Percentiles rank a stretch among this genome's conserved stretches.
phyloP scores from a whole-genome alignment of 2,888 invertebrate species.

The Smittia aterrima region DNA sequence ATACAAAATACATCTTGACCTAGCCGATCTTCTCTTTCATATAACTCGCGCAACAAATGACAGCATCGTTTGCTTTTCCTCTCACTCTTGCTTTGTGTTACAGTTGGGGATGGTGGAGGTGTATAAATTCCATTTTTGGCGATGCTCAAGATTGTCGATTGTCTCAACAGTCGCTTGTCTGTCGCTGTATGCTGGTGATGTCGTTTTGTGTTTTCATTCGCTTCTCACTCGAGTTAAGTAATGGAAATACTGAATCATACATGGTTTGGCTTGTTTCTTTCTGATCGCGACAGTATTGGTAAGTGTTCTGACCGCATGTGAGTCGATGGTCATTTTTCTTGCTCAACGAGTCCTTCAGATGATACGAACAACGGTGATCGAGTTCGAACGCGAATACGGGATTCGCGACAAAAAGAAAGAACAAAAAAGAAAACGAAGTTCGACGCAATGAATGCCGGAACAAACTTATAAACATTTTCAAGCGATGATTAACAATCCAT shows the following conservation, averaged over 20 bases:
- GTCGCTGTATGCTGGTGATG: slow-evolving; percentile 1
- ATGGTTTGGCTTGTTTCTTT: background rate
- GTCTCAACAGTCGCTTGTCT: slow-evolving; percentile 33
- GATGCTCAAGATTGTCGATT: slow-evolving; percentile 41
- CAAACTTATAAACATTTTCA: background rate
- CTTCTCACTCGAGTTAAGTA: background rate
- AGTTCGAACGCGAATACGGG: too few species aligned
- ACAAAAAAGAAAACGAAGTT: too few species aligned
- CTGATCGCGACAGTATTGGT: background rate
- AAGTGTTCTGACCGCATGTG: background rate
- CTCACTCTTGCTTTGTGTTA: slow-evolving; percentile 1
- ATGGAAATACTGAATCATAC: slow-evolving; percentile 18
- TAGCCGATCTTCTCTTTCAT: too few species aligned
- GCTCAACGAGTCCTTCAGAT: too few species aligned
- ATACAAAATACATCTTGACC: too few species aligned
- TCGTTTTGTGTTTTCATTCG: background rate
- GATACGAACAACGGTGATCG: too few species aligned
- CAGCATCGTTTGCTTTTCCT: slow-evolving; percentile 7
- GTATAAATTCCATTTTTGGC: slow-evolving; percentile 41
- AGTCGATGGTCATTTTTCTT: background rate
- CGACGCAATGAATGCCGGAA: background rate
- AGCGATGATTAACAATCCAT: background rate
- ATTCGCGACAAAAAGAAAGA: too few species aligned
- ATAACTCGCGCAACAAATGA: background rate
- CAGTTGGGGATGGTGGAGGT: slow-evolving; percentile 39